Evolutionary conservation across 2,113 vertebrate species (phyloP), one percentile per base, ranked within the genome.

Genomic region (Mustela lutreola): DNA sequence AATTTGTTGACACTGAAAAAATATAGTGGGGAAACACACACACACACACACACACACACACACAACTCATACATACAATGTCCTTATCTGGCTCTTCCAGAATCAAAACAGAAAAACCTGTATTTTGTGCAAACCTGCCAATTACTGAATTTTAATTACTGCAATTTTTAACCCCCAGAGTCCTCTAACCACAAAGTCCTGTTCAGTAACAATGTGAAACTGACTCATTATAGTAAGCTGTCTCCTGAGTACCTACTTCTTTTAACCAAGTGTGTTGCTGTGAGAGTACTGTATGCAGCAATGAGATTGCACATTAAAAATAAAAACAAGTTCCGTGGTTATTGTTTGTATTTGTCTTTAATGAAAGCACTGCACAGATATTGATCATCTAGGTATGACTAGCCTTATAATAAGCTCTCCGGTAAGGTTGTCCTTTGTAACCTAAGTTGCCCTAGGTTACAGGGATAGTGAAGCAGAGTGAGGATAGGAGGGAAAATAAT

Each of bases 91-190:
- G 82, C 62, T 96, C 65, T 78, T 70, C 85, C 28, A 83, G 86
- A 79, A 88, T 95, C 92, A 91, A 96, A 90, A 96, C 81, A 90
- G 67, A 89, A 97, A 97, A 96, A 63, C n/a, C 95, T 94, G 33
- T 94, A 79, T 82, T 97, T 92, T 96, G 70, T 36, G 84, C 78
- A 97, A 94, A 96, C 85, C 83, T 97, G 80, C 94, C 96, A 97
- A 98, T 98, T 97, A 96, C 89, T 84, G 45, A n/a, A 94, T 92
- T 95, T 97, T 97, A 97, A 97, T 97, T 97, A 96, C 82, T 94
- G 82, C 26, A 75, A 63, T 86, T 79, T 97, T 89, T 75, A 89
- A 18, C 91, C 96, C 75, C 65, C 21, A 16, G 92, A 89, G 94
- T 92, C 92, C 95, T 89, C 90, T 85, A 87, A 94, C 48, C 81